These are phyloP conservation scores for Stenichneumon culpator DNA, from an alignment of 2,888 invertebrate genomes.

Conservation along the genomic window DNA sequence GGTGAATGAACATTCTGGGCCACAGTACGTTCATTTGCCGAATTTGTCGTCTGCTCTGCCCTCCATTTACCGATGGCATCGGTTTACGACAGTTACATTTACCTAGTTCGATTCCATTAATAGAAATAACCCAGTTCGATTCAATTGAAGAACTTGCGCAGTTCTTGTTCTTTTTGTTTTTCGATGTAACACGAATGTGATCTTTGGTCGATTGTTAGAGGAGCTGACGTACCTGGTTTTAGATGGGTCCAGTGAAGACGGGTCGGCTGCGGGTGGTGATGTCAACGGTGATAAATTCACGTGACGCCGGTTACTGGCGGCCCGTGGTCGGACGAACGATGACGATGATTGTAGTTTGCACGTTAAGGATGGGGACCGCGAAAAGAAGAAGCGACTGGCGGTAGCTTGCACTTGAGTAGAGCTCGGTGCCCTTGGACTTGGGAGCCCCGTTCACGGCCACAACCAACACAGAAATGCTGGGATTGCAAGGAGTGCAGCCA, in stretches of 20 bases:
- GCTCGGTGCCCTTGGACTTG: constrained; percentile 83
- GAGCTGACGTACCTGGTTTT: constrained; percentile 18
- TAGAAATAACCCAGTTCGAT: background rate
- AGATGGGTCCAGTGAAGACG: background rate
- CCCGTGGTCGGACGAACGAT: background rate
- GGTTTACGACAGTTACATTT: background rate
- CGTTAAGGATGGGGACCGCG: constrained; percentile 41
- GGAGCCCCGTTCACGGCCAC: constrained; percentile 84
- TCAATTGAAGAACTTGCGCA: background rate
- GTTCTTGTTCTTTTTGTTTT: background rate
- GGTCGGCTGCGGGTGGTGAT: background rate
- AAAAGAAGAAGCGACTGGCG: constrained; percentile 50
- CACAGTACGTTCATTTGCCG: background rate
- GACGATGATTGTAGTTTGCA: background rate
- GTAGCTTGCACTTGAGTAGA: constrained; percentile 72
- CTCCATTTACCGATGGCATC: background rate
- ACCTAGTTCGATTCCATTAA: background rate
- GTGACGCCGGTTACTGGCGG: background rate
- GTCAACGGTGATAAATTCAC: background rate
- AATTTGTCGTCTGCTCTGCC: background rate
- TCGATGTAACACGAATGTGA: background rate
- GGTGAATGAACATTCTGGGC: background rate
- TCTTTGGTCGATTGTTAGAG: background rate
- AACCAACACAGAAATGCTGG: constrained; percentile 84
- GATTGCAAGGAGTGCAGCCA: constrained; percentile 83